Base-by-base conservation (phyloP, 2,797 vertebrate species). In the Intellagama lesueurii region DNA sequence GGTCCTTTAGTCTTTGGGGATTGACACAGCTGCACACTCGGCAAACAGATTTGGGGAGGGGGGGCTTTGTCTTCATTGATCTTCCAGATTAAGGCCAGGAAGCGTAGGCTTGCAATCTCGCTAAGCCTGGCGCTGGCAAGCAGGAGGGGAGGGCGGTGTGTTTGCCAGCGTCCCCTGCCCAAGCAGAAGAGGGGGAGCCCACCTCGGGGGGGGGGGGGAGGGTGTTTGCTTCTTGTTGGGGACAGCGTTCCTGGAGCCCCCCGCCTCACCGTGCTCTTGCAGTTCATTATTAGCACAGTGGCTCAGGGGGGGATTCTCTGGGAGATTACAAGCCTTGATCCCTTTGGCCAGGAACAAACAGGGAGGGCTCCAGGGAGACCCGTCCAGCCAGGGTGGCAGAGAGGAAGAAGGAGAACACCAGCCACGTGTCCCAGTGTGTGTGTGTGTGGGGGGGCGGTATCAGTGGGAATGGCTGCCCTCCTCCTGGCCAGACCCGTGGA, bases 11-110 rank as follows among this genome's bases (percentile, higher is more conserved):
- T 97, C 98, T 98, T 98, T 97, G 97, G 96, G 97, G 95, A 96
- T 98, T 98, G 98, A 98, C 98, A 98, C 99, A 99, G 98, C 98
- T 99, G 99, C 98, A 97, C 96, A 93, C 97, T 98, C 96, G 0
- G 94, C 97, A 97, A 97, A 97, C 88, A 97, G 95, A 95, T 93
- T 95, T 52, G 9, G 6, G 95, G 94, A 95, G 91, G 94, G 44
- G 94, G 93, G 95, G 95, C 95, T 96, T 95, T 96, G 95, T 96
- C 94, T 93, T 94, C 95, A 95, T 93, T 94, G 95, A 93, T 94
- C 95, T 96, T 96, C 94, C 96, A 96, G 96, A 97, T 96, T 96
- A 97, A 95, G 82, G n/a, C 64, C 1, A 89, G 91, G 85, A 83
- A 95, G 95, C 97, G 96, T 95, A 93, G 92, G 95, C 96, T 95